Percentiles rank a stretch among this genome's conserved stretches.
Conservation (phyloP, 2,113 vertebrate species). For the Lathamus discolor region DNA sequence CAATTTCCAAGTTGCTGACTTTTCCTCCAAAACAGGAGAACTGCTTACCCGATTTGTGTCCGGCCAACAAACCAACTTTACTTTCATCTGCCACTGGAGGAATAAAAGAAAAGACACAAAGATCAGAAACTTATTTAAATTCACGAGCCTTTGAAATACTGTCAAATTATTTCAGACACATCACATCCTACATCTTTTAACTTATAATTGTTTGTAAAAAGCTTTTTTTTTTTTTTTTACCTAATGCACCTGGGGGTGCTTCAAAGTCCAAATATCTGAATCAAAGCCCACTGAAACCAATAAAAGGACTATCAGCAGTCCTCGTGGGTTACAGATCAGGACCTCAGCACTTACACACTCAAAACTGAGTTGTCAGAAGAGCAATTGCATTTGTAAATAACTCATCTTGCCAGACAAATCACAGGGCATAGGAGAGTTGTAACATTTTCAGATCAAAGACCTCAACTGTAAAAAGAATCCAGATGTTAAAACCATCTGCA, state of each 20-base stretch:
- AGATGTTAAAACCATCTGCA: conserved; percentile 40
- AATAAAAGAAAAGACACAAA: conserved; percentile 61
- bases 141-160: conserved; percentile 38
- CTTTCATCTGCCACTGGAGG: conserved; percentile 88
- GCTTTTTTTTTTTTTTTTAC: background rate
- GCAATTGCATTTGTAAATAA: conserved; percentile 46
- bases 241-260: background rate
- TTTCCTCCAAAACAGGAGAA: conserved; percentile 17
- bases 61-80: conserved; percentile 80
- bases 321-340: conserved; percentile 23
- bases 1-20: conserved; percentile 24
- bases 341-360: background rate
- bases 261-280: conserved; percentile 18
- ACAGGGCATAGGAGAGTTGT: conserved; percentile 39
- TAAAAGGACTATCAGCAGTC: conserved; percentile 15
- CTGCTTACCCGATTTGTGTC: conserved; percentile 79
- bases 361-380: conserved; percentile 28
- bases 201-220: conserved; percentile 31
- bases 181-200: conserved; percentile 45
- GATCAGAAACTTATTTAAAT: conserved; percentile 63
- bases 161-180: conserved; percentile 56
- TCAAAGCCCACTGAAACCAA: conserved; percentile 17
- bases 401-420: conserved; percentile 52
- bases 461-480: conserved; percentile 19
- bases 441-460: conserved; percentile 50